Evolutionary conservation across 2,888 invertebrate species (phyloP), one percentile per base, ranked within the genome.

Genomic region (Apamea epomidion): DNA sequence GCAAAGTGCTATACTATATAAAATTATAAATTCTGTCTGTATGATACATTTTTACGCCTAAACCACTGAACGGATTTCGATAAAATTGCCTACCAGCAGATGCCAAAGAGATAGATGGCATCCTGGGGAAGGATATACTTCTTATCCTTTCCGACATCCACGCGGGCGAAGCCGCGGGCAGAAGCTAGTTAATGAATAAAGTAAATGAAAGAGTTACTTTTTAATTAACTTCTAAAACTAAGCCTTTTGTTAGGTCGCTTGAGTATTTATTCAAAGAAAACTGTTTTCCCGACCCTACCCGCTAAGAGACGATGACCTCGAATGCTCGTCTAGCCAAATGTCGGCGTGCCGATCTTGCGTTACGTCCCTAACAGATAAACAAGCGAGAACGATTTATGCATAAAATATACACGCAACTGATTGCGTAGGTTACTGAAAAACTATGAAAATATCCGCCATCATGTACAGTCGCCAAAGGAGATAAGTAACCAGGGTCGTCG

Each of bases 251-350:
- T 0, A 16, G 37, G 3, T 25, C 2, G 21, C 8, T 45, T 18
- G 25, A 73, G 1, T 64, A 32, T 54, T 75, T 62, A 76, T 62
- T 73, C 51, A 80, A 42, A 76, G 72, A 65, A 79, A 81, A 78
- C 58, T 83, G 60, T 85, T 89, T 84, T 76, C 69, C 88, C 74
- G 88, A 93, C 91, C 92, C 93, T 96, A 95, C 95, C n/a, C 21
- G 67, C 60, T 51, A 80, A 80, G 80, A 80, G 80, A 81, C 80
- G 80, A 80, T 80, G 80, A 80, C 80, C 96, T 96, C 96, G 95
- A 94, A 92, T 91, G 93, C 91, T 91, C 90, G 96, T 95, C 96
- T 96, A 95, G 96, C 96, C 95, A 96, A 96, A 95, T 95, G 95
- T 94, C 94, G 93, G 92, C 93, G 80, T 80, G 74, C 80, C 80